These are phyloP conservation scores for Pseudolaguvia tuberculata DNA, from an alignment of 2,113 vertebrate genomes.

Conservation along the genomic window DNA sequence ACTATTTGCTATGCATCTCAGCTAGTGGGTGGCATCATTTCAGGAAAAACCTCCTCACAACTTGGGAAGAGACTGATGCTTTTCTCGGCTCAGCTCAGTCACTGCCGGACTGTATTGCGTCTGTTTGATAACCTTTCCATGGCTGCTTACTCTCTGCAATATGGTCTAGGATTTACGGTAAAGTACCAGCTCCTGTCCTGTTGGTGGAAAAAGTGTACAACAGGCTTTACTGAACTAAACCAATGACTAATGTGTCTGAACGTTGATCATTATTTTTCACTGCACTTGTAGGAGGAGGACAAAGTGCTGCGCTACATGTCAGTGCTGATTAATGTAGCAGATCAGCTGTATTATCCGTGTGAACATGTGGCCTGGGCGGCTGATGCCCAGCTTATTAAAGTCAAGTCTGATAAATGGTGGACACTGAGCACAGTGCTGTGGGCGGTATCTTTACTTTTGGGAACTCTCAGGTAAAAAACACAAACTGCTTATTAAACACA, in stretches of 20 bases:
- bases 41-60: slow-evolving; percentile 50
- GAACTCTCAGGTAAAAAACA: slow-evolving; percentile 73
- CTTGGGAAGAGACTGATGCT: slow-evolving; percentile 75
- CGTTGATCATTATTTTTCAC: too few species aligned
- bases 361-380: slow-evolving; percentile 94
- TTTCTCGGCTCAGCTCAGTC: slow-evolving; percentile 80
- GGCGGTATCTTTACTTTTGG: slow-evolving; percentile 80
- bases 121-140: slow-evolving; percentile 88
- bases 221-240: neutral
- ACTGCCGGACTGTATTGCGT: slow-evolving; percentile 82
- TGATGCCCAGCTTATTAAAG: slow-evolving; percentile 69
- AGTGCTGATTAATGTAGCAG: slow-evolving; percentile 78
- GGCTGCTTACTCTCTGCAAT: slow-evolving; percentile 76
- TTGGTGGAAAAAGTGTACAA: neutral
- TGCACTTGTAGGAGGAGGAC: slow-evolving; percentile 75
- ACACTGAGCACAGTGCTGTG: slow-evolving; percentile 74
- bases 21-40: slow-evolving; percentile 78
- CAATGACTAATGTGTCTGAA: neutral
- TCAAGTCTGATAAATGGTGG: slow-evolving; percentile 81
- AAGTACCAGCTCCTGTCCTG: slow-evolving; percentile 25
- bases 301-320: slow-evolving; percentile 73
- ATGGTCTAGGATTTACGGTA: slow-evolving; percentile 82
- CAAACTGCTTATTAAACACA: neutral
- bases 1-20: slow-evolving; percentile 81
- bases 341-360: slow-evolving; percentile 95